Evolutionary conservation across 2,888 invertebrate genomes (phyloP).

Genomic region (Lepidonotus clava): DNA sequence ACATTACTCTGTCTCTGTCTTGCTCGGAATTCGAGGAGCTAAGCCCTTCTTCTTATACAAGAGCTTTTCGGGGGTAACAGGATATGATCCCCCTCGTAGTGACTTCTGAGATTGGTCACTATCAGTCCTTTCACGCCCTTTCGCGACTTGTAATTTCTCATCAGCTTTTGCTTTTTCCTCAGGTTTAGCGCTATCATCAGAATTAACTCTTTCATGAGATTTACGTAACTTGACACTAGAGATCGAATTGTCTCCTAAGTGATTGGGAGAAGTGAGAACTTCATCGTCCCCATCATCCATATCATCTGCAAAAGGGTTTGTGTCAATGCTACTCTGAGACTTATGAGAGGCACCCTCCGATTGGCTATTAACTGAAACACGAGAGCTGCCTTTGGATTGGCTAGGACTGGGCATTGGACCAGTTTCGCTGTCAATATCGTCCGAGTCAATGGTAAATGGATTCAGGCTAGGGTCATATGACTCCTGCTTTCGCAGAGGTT

Average conservation of each 20-base stretch:
- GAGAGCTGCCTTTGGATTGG: constrained; percentile 21
- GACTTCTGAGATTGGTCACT: background rate
- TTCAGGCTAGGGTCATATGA: constrained; percentile 70
- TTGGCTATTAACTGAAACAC: constrained; percentile 4
- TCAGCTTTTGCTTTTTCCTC: too few relatives aligned
- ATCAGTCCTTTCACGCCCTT: too few relatives aligned
- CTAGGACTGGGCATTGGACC: constrained; percentile 50
- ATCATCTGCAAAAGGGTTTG: constrained; percentile 64
- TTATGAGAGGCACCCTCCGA: background rate
- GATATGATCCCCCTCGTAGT: background rate
- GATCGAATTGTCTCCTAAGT: too few relatives aligned
- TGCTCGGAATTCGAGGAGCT: background rate
- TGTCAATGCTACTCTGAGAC: background rate
- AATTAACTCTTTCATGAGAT: too few relatives aligned
- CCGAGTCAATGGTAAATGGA: constrained; percentile 77
- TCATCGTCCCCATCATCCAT: constrained; percentile 44
- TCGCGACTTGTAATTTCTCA: too few relatives aligned
- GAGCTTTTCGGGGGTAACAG: constrained; percentile 4
- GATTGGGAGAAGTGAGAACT: background rate
- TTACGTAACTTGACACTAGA: too few relatives aligned
- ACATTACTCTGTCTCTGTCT: constrained; percentile 7
- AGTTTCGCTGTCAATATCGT: constrained; percentile 60
- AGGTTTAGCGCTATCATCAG: too few relatives aligned
- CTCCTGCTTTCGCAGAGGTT: constrained; percentile 48
- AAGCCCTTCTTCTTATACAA: background rate